phyloP scores from a whole-genome alignment of 2,113 vertebrate species.

The Turnix velox region DNA sequence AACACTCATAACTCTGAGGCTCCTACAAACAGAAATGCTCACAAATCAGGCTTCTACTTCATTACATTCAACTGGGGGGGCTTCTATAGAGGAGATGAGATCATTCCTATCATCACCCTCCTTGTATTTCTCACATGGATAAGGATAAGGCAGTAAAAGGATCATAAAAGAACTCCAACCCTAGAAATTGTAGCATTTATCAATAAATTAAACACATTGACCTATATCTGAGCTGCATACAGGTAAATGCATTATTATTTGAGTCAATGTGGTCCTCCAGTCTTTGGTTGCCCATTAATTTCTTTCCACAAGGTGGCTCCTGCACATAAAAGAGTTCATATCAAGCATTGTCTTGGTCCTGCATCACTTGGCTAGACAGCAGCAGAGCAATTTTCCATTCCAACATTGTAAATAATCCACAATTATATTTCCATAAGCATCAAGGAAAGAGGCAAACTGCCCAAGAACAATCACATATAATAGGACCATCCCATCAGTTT shows the following conservation, averaged over 20 bases:
- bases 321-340: not conserved
- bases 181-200: not conserved
- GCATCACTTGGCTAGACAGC: not conserved
- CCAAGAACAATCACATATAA: rapidly evolving
- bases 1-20: not conserved
- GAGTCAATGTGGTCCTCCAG: not conserved
- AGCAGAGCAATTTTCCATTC: not conserved
- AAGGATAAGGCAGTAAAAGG: not conserved
- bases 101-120: not conserved
- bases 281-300: not conserved
- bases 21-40: not conserved
- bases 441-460: not conserved
- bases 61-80: not conserved
- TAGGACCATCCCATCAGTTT: not conserved
- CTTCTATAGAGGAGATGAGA: not conserved
- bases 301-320: slow-evolving; percentile 8
- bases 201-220: not conserved
- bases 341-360: not conserved
- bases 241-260: not conserved
- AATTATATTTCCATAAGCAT: not conserved
- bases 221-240: not conserved
- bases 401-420: not conserved
- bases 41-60: not conserved
- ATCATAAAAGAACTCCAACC: not conserved
- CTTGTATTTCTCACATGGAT: not conserved